A percentile compares a stretch with the other conserved stretches of the same genome.
These are phyloP conservation scores for Ametastegia equiseti DNA, from an alignment of 2,888 invertebrate genomes.

Conservation along the genomic window DNA sequence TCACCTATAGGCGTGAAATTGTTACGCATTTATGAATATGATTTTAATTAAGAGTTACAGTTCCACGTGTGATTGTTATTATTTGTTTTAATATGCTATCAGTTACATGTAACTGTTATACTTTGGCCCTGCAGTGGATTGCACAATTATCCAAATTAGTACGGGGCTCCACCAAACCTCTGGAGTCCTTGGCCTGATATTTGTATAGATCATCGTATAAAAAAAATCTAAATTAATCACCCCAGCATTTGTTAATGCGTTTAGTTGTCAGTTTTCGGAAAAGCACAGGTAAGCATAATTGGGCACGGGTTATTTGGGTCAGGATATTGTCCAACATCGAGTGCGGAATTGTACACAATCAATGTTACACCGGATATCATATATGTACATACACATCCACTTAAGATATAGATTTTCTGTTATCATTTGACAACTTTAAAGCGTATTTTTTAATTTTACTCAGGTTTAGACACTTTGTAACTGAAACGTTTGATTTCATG, in stretches of 20 bases:
- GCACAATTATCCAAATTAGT: too few species aligned
- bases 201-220: background rate
- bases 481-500: background rate
- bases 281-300: conserved; percentile 27
- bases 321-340: conserved; percentile 2
- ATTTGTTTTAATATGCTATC: too few species aligned
- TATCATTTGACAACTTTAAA: background rate
- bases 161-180: too few species aligned
- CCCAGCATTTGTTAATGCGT: background rate
- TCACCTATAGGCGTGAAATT: too few species aligned
- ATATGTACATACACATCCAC: background rate
- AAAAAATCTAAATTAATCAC: background rate
- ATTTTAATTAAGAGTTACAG: too few species aligned
- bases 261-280: background rate
- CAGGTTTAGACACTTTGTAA: background rate
- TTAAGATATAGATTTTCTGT: background rate
- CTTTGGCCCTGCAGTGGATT: too few species aligned
- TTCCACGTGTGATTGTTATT: too few species aligned
- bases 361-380: background rate
- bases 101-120: too few species aligned
- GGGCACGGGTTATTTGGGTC: background rate
- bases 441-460: background rate
- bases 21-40: too few species aligned
- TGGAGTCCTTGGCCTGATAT: too few species aligned
- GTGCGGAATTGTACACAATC: background rate